These are phyloP conservation scores for Mirza zaza DNA, from an alignment of 2,113 vertebrate genomes.

Conservation along the genomic window DNA sequence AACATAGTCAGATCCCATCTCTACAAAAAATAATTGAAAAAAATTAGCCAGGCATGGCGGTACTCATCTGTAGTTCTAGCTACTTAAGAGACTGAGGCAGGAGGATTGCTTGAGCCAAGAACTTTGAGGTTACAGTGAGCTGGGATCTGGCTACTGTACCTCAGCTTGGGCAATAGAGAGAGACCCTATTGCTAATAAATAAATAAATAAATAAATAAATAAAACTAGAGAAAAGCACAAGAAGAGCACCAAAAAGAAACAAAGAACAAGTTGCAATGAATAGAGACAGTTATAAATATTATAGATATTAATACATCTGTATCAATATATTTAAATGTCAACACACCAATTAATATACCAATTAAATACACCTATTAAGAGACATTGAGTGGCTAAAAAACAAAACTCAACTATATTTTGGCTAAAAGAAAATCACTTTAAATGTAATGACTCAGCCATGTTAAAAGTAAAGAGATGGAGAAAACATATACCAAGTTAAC, in stretches of 20 bases:
- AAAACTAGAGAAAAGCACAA: no score
- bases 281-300: background rate
- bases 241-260: background rate
- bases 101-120: no score
- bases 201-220: background rate
- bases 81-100: no score
- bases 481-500: background rate
- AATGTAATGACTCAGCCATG: background rate
- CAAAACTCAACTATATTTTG: background rate
- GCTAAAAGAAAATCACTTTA: background rate
- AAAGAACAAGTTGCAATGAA: background rate
- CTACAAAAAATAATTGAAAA: no score
- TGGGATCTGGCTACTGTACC: no score
- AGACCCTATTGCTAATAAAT: no score
- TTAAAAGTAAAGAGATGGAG: background rate
- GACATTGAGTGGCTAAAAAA: background rate
- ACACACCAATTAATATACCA: background rate
- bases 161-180: background rate
- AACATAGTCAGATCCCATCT: no score
- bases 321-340: constrained; percentile 4
- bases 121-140: no score
- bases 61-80: no score
- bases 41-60: no score
- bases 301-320: background rate
- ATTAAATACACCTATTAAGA: background rate